Evolutionary conservation across 2,888 invertebrate genomes (phyloP).

Genomic region (Pecten maximus): DNA sequence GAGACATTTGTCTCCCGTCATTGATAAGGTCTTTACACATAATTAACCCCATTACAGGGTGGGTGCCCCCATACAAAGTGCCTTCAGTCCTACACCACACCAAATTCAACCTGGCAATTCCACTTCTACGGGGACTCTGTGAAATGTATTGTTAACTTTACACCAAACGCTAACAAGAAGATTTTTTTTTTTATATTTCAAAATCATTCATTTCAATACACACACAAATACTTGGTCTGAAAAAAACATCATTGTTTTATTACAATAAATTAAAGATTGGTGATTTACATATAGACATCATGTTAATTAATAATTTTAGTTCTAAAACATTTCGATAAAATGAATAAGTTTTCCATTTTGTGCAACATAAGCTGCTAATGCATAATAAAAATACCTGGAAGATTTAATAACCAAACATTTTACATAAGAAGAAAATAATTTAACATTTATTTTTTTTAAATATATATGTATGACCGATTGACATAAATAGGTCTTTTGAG

Average conservation of each 20-base stretch:
- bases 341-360: neutral
- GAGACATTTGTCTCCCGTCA: neutral
- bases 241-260: neutral
- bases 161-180: neutral
- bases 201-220: neutral
- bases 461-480: neutral
- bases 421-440: slow-evolving; percentile 5
- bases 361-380: neutral
- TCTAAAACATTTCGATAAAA: neutral
- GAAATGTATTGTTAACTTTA: neutral
- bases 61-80: slow-evolving; percentile 1
- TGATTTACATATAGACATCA: no score
- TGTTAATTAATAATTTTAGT: neutral
- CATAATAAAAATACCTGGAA: neutral
- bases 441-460: neutral
- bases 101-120: slow-evolving; percentile 6
- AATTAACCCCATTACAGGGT: slow-evolving; percentile 31
- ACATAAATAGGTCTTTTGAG: neutral
- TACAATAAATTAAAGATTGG: neutral
- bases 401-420: neutral
- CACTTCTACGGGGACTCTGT: neutral
- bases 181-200: no score
- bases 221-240: neutral
- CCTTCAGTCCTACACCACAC: neutral
- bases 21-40: slow-evolving; percentile 19